Percentiles rank a stretch among this genome's conserved stretches.
These are phyloP conservation scores for Balaeniceps rex DNA, from an alignment of 2,113 vertebrate genomes.

Conservation along the genomic window DNA sequence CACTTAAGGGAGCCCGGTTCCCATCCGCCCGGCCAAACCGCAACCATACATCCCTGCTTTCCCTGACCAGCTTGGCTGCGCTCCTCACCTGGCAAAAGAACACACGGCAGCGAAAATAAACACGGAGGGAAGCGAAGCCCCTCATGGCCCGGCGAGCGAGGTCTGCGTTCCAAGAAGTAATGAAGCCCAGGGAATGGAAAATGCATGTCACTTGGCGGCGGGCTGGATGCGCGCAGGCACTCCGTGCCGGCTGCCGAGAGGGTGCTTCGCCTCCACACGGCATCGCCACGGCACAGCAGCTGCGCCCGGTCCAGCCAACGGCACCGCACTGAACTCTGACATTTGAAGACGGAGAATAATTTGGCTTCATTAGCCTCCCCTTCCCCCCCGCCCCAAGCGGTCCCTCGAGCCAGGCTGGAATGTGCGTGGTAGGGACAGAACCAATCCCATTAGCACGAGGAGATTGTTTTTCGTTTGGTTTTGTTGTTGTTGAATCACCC, in stretches of 20 bases:
- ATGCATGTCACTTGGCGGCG: neutral
- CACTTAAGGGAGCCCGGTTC: neutral
- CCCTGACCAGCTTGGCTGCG: constrained; percentile 1
- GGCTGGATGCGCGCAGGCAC: neutral
- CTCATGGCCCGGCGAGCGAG: neutral
- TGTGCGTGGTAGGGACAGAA: constrained; percentile 65
- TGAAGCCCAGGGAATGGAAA: constrained; percentile 23
- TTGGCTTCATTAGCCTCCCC: constrained; percentile 16
- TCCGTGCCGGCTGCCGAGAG: neutral
- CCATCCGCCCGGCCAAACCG: neutral
- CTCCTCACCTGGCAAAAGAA: constrained; percentile 52
- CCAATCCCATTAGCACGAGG: constrained; percentile 62
- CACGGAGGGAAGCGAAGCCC: neutral
- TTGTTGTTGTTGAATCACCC: neutral
- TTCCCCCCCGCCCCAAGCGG: neutral
- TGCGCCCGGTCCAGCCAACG: constrained; percentile 13
- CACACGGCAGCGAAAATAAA: neutral
- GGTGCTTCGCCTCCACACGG: neutral
- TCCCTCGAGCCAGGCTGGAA: constrained; percentile 61
- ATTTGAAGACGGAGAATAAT: constrained; percentile 1
- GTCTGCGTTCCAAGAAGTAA: neutral
- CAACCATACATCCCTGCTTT: neutral
- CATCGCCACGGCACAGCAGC: neutral
- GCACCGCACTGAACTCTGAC: constrained; percentile 24
- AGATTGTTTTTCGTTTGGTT: constrained; percentile 57